phyloP scores from a whole-genome alignment of 2,888 invertebrate species.

The Mechanitis mazaeus region DNA sequence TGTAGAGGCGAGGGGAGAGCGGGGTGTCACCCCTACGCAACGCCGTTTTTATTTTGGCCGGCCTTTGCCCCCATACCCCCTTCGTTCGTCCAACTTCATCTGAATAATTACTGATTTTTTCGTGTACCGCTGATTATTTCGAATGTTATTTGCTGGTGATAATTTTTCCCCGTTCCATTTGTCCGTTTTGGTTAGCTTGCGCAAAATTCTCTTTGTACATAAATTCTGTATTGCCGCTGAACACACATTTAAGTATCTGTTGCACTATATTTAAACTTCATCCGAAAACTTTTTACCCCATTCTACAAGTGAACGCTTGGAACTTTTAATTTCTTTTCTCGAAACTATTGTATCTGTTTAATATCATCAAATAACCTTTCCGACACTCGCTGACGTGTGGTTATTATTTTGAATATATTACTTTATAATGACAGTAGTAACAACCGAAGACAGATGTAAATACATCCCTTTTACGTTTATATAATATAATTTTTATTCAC shows the following conservation, averaged over 20 bases:
- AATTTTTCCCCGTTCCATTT: conserved; percentile 71
- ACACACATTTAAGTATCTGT: conserved; percentile 18
- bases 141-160: conserved; percentile 76
- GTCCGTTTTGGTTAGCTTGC: conserved; percentile 38
- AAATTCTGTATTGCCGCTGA: conserved; percentile 20
- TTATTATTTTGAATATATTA: no score
- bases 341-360: no score
- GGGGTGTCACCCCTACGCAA: conserved; percentile 75
- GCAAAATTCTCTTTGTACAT: conserved; percentile 17
- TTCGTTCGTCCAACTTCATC: conserved; percentile 76
- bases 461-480: no score
- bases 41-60: conserved; percentile 76
- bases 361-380: no score
- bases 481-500: no score
- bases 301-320: not conserved
- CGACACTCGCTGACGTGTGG: no score
- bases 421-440: no score
- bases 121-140: conserved; percentile 77
- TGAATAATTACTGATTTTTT: conserved; percentile 78
- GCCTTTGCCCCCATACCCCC: conserved; percentile 74
- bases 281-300: not conserved
- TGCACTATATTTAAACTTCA: conserved; percentile 10
- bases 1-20: conserved; percentile 60
- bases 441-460: no score
- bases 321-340: not conserved